Evolutionary conservation across 2,888 invertebrate genomes (phyloP).

Genomic region (Lochmaea crataegi): DNA sequence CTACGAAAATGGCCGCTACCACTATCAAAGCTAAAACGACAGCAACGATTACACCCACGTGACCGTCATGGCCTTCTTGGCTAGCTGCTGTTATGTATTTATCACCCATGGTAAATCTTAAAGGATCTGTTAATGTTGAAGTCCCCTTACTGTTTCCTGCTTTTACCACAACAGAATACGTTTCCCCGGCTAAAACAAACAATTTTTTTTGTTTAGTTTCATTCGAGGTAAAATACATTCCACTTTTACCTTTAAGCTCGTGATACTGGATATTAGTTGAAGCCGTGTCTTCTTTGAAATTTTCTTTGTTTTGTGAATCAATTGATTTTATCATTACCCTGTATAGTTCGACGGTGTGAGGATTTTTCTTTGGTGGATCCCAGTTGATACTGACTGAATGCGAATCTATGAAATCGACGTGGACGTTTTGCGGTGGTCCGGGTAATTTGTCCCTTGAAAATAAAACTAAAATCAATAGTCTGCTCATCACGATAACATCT

Average conservation of each 20-base stretch:
- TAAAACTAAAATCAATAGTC: background rate
- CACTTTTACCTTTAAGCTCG: constrained; percentile 68
- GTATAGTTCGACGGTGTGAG: constrained; percentile 84
- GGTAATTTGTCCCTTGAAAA: constrained; percentile 75
- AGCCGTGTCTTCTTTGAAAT: constrained; percentile 78
- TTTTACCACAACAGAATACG: constrained; percentile 85
- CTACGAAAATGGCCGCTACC: constrained; percentile 72
- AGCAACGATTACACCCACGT: constrained; percentile 74
- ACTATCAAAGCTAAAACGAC: constrained; percentile 73
- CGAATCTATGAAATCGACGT: constrained; percentile 69
- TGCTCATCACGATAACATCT: no score
- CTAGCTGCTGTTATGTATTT: constrained; percentile 78
- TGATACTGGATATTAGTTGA: constrained; percentile 76
- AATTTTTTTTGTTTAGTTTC: background rate
- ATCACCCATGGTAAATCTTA: constrained; percentile 80
- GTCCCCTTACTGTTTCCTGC: constrained; percentile 79
- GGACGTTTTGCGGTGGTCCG: constrained; percentile 80
- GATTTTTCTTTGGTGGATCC: constrained; percentile 86
- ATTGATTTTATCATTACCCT: constrained; percentile 83
- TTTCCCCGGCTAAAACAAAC: constrained; percentile 70
- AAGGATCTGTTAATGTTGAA: constrained; percentile 78
- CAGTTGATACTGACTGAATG: constrained; percentile 74
- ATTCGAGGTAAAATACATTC: background rate
- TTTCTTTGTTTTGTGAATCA: constrained; percentile 66
- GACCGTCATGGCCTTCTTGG: constrained; percentile 66